phyloP scores from a whole-genome alignment of 37 sponge, comb jelly and placozoan genomes.

The Petrosia ficiformis region DNA sequence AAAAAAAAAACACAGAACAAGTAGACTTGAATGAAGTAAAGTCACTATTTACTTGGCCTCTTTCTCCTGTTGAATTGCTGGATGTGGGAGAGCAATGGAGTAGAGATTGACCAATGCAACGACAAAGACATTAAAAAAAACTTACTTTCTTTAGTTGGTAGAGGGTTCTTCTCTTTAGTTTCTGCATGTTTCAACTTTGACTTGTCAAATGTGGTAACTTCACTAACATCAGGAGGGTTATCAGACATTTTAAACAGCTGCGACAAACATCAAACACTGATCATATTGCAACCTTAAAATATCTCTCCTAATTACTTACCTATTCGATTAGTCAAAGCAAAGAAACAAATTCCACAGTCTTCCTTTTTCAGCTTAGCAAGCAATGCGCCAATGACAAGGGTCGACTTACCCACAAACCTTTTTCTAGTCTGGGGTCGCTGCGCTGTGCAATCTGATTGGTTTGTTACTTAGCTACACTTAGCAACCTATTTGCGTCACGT shows the following conservation, averaged over 20 bases:
- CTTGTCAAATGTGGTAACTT: slow-evolving; percentile 76
- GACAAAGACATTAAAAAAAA: neutral
- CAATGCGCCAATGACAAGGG: too few relatives aligned
- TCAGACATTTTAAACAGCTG: slow-evolving; percentile 60
- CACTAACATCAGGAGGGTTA: slow-evolving; percentile 83
- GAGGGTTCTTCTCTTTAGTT: slow-evolving; percentile 83
- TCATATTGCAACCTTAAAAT: neutral
- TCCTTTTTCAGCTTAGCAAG: too few relatives aligned
- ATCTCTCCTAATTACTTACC: neutral
- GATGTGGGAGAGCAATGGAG: slow-evolving; percentile 15
- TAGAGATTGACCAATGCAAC: neutral
- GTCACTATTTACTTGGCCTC: neutral
- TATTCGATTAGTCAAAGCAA: too few relatives aligned
- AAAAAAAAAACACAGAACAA: neutral
- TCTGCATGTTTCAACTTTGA: slow-evolving; percentile 79
- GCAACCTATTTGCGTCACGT: slow-evolving; percentile 31
- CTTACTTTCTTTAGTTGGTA: slow-evolving; percentile 89
- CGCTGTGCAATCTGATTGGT: slow-evolving; percentile 37
- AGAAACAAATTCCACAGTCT: too few relatives aligned
- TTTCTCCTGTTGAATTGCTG: slow-evolving; percentile 83
- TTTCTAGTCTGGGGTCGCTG: too few relatives aligned
- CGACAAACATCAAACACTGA: neutral
- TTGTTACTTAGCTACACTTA: slow-evolving; percentile 2
- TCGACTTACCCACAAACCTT: too few relatives aligned
- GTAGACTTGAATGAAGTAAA: too few relatives aligned